Evolutionary conservation across 2,888 invertebrate species (phyloP).

Genomic region (Hedychridium roseum): DNA sequence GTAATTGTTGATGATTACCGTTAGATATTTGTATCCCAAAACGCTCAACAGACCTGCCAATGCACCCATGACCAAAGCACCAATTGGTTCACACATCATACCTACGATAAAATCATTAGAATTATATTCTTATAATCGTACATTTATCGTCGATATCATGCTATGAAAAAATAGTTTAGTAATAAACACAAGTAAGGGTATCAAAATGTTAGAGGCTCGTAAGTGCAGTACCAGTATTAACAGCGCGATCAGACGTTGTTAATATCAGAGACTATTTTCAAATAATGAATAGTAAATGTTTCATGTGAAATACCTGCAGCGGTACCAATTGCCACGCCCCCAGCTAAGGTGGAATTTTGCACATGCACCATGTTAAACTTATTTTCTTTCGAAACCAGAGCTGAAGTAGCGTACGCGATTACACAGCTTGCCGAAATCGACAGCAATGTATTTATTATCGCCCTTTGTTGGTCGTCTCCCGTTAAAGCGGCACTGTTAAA

Average conservation of each 20-base stretch:
- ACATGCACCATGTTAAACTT: conserved; percentile 93
- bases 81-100: conserved; percentile 82
- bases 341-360: conserved; percentile 93
- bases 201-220: too few species aligned
- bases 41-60: conserved; percentile 82
- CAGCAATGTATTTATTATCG: conserved; percentile 92
- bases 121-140: too few species aligned
- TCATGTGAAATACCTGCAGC: conserved; percentile 65
- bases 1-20: conserved; percentile 70
- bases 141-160: too few species aligned
- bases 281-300: not conserved
- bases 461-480: conserved; percentile 79
- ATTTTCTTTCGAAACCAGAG: conserved; percentile 75
- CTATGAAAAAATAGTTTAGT: too few species aligned
- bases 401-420: conserved; percentile 84
- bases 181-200: too few species aligned
- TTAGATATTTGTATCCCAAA: conserved; percentile 79
- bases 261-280: not conserved
- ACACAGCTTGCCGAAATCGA: conserved; percentile 85
- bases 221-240: too few species aligned
- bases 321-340: conserved; percentile 91
- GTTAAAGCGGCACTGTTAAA: conserved; percentile 87
- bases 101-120: conserved; percentile 42
- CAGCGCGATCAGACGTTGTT: too few species aligned
- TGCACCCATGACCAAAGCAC: conserved; percentile 82